phyloP scores from a whole-genome alignment of 2,888 invertebrate species.

The Acronicta alni region DNA sequence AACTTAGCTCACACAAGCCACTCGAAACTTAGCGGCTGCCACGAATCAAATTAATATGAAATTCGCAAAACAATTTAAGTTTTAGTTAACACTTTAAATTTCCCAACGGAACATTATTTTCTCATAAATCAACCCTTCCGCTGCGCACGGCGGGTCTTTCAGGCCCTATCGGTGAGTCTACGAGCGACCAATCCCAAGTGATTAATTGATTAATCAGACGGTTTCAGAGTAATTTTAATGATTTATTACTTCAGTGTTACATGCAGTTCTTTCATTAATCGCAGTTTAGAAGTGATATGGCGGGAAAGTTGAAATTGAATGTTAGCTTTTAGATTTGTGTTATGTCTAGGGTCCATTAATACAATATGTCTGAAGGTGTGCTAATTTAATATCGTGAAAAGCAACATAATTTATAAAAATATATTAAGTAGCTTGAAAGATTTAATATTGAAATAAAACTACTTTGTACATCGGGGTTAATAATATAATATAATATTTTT shows the following conservation, averaged over 20 bases:
- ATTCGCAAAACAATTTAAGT: slow-evolving; percentile 68
- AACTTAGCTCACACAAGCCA: slow-evolving; percentile 48
- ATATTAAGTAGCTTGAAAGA: no score
- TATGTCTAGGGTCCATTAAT: slow-evolving; percentile 7
- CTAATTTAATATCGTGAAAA: no score
- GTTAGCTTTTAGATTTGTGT: slow-evolving; percentile 12
- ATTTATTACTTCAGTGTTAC: slow-evolving; percentile 72
- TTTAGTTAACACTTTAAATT: slow-evolving; percentile 73
- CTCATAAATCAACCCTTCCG: slow-evolving; percentile 84
- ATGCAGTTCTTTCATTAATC: slow-evolving; percentile 55
- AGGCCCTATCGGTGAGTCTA: slow-evolving; percentile 76
- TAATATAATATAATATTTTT: no score
- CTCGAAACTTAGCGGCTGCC: slow-evolving; percentile 39
- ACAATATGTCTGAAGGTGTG: neutral
- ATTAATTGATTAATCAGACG: slow-evolving; percentile 86
- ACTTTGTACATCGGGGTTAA: no score
- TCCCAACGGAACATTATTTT: slow-evolving; percentile 83
- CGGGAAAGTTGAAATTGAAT: slow-evolving; percentile 29
- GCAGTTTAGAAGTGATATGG: slow-evolving; percentile 49
- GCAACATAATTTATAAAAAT: neutral
- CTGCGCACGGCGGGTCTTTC: slow-evolving; percentile 65
- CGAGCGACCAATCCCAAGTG: slow-evolving; percentile 77
- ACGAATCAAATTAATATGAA: slow-evolving; percentile 63
- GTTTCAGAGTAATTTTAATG: slow-evolving; percentile 83
- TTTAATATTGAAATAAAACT: no score